These are phyloP conservation scores for Volucella inflata DNA, from an alignment of 2,888 invertebrate genomes.

Conservation along the genomic window DNA sequence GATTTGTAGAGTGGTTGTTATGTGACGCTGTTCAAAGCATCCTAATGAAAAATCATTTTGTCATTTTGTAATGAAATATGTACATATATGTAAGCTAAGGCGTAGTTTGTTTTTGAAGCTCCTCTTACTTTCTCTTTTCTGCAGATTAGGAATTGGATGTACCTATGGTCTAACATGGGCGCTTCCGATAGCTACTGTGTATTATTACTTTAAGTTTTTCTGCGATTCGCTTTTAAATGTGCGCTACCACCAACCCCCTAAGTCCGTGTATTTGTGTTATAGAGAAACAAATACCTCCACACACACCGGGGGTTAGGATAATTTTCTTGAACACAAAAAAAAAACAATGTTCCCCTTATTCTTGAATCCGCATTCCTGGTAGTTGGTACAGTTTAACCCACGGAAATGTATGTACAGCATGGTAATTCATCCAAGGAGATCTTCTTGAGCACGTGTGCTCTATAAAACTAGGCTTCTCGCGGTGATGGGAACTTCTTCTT, in stretches of 20 bases:
- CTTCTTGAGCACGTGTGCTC: constrained; percentile 74
- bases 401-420: constrained; percentile 46
- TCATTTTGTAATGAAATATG: no score
- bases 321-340: constrained; percentile 8
- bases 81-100: no score
- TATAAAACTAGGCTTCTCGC: constrained; percentile 71
- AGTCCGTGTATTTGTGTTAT: constrained; percentile 24
- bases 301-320: constrained; percentile 27
- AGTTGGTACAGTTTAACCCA: constrained; percentile 66
- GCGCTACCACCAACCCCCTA: constrained; percentile 21
- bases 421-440: constrained; percentile 65
- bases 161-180: no score
- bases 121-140: no score
- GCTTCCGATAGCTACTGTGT: no score
- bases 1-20: no score
- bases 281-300: constrained; percentile 25
- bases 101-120: no score
- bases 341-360: constrained; percentile 31
- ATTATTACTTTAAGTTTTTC: no score
- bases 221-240: neutral
- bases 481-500: constrained; percentile 52
- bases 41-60: no score
- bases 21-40: no score
- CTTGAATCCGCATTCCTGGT: constrained; percentile 27
- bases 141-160: no score